Percentiles rank a stretch among this genome's conserved stretches.
Conservation (phyloP, 2,888 invertebrate species). For the Chymomyza amoena region DNA sequence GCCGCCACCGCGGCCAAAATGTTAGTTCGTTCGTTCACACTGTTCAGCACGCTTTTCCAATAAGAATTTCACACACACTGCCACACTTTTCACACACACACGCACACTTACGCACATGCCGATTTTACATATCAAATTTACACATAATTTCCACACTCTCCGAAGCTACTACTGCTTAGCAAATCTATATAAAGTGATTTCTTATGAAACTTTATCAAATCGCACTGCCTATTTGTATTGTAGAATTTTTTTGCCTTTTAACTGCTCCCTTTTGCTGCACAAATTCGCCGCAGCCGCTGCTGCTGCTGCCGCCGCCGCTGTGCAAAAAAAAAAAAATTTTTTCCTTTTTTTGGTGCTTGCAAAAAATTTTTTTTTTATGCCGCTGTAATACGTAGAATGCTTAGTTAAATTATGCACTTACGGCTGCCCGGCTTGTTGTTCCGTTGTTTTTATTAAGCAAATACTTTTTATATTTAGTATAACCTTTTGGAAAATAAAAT, state of each 20-base stretch:
- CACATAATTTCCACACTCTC: conserved; percentile 33
- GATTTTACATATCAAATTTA: conserved; percentile 62
- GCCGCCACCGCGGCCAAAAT: conserved; percentile 53
- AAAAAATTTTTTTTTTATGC: conserved; percentile 36
- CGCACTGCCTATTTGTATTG: conserved; percentile 34
- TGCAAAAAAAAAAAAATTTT: conserved; percentile 59
- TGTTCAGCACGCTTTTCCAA: conserved; percentile 71
- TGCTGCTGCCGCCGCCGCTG: conserved; percentile 50
- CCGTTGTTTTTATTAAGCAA: conserved; percentile 32
- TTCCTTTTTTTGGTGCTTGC: conserved; percentile 56
- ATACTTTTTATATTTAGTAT: conserved; percentile 41
- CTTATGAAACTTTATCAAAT: conserved; percentile 15
- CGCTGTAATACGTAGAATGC: conserved; percentile 36
- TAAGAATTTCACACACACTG: conserved; percentile 60
- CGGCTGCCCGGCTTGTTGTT: conserved; percentile 58
- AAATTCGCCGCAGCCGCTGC: conserved; percentile 58
- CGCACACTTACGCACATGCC: conserved; percentile 53
- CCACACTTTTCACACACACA: conserved; percentile 17
- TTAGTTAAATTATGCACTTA: conserved; percentile 50
- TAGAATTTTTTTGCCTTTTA: conserved; percentile 46
- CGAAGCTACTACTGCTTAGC: neutral
- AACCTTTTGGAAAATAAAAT: conserved; percentile 66
- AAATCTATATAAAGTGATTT: conserved; percentile 21
- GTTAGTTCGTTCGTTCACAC: conserved; percentile 40
- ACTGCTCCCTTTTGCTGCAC: conserved; percentile 51